Conservation (phyloP, 2,888 invertebrate genomes). For the Automeris io region DNA sequence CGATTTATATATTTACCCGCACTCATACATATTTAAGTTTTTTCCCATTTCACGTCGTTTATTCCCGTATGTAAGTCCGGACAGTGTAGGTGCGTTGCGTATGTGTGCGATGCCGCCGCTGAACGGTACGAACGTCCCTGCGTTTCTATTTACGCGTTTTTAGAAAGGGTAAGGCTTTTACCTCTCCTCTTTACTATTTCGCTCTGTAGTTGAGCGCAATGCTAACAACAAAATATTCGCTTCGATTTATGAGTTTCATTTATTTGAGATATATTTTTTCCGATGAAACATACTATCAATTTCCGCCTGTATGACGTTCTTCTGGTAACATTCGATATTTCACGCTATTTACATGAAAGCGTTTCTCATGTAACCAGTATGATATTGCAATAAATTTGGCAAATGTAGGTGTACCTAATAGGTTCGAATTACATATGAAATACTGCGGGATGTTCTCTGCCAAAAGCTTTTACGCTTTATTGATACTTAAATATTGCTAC, state of each 20-base stretch:
- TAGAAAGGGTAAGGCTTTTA: slow-evolving; percentile 74
- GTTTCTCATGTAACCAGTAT: slow-evolving; percentile 7
- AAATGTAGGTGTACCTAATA: neutral
- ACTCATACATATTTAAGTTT: slow-evolving; percentile 78
- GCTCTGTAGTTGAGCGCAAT: slow-evolving; percentile 60
- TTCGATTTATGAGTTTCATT: slow-evolving; percentile 69
- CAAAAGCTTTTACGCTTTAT: slow-evolving; percentile 1
- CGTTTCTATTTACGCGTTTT: slow-evolving; percentile 72
- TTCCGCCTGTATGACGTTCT: slow-evolving; percentile 17
- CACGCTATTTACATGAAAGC: slow-evolving; percentile 1
- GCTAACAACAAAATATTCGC: slow-evolving; percentile 59
- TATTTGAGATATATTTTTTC: slow-evolving; percentile 52
- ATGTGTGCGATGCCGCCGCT: slow-evolving; percentile 50
- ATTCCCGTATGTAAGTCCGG: slow-evolving; percentile 64
- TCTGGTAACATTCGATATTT: neutral
- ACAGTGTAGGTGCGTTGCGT: slow-evolving; percentile 32
- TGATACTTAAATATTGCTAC: no score
- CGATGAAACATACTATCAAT: slow-evolving; percentile 46
- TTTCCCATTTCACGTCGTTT: slow-evolving; percentile 76
- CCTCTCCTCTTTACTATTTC: slow-evolving; percentile 70
- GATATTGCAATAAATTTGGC: neutral
- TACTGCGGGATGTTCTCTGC: neutral
- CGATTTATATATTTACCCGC: slow-evolving; percentile 77
- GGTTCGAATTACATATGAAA: neutral
- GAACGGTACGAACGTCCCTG: slow-evolving; percentile 54